These are phyloP conservation scores for Crocuta crocuta DNA, from an alignment of 2,113 vertebrate species.

Conservation along the genomic window DNA sequence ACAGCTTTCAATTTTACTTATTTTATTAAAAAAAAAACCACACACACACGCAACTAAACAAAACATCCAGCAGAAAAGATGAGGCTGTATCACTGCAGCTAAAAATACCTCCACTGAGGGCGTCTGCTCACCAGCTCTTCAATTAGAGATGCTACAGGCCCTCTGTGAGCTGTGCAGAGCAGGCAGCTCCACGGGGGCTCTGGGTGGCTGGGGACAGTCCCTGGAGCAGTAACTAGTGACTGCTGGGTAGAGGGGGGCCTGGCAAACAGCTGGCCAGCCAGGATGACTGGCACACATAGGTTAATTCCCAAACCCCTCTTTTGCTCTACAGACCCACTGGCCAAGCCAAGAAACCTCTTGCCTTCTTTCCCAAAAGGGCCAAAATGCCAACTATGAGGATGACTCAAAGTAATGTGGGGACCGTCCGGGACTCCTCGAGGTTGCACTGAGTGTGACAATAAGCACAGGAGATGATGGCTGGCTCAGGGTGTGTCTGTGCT, in stretches of 20 bases:
- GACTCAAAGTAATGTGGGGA: neutral
- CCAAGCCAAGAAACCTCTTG: neutral
- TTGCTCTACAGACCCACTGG: neutral
- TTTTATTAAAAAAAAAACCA: constrained; percentile 67
- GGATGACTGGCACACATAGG: neutral
- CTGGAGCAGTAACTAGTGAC: constrained; percentile 53
- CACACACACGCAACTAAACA: constrained; percentile 40
- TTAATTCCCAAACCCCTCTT: neutral
- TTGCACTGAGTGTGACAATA: neutral
- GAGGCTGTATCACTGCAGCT: constrained; percentile 69
- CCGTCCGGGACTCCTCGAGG: neutral
- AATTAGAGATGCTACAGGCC: constrained; percentile 72
- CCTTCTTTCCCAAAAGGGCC: neutral
- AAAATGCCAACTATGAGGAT: neutral
- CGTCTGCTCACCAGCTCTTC: constrained; percentile 63
- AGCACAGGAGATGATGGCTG: neutral
- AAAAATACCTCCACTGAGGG: constrained; percentile 77
- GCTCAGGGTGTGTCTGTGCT: neutral
- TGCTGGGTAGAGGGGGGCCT: neutral
- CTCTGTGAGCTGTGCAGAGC: constrained; percentile 62
- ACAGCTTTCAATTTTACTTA: constrained; percentile 64
- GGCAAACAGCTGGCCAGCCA: neutral
- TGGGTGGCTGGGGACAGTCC: constrained; percentile 16
- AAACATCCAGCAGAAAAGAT: constrained; percentile 70
- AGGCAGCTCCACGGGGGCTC: constrained; percentile 73